A percentile compares a stretch with the other conserved stretches of the same genome.
Evolutionary conservation across 64 coral and sea anemone genomes (phyloP).

Genomic region (Stylophora pistillata): DNA sequence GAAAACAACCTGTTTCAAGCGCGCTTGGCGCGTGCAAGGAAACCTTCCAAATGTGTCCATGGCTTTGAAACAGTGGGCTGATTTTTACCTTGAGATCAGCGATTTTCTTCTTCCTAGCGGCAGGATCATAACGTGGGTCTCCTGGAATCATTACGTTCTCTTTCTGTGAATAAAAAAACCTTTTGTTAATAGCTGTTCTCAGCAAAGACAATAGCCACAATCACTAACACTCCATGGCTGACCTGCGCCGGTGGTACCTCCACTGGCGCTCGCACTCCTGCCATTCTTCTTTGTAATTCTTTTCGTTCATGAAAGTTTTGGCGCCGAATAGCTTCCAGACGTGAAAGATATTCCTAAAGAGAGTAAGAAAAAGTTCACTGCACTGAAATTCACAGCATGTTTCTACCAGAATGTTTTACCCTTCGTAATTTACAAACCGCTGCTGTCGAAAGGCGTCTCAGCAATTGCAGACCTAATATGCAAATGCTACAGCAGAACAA

Average conservation of each 20-base stretch:
- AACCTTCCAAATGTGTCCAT: no score
- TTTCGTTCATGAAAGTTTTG: slow-evolving; percentile 92
- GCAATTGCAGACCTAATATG: no score
- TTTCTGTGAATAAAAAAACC: slow-evolving; percentile 28
- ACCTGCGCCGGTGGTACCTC: slow-evolving; percentile 18
- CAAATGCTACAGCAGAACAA: background rate
- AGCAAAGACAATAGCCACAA: background rate
- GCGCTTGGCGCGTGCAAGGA: no score
- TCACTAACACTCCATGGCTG: background rate
- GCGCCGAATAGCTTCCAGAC: slow-evolving; percentile 87
- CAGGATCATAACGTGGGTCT: slow-evolving; percentile 94
- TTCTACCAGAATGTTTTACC: no score
- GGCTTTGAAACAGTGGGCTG: background rate
- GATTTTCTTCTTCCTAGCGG: slow-evolving; percentile 90
- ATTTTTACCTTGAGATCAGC: slow-evolving; percentile 88
- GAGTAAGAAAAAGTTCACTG: background rate
- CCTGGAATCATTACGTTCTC: slow-evolving; percentile 84
- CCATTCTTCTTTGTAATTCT: slow-evolving; percentile 90
- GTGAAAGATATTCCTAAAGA: slow-evolving; percentile 85
- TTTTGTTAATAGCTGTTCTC: background rate
- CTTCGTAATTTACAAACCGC: no score
- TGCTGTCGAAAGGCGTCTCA: no score
- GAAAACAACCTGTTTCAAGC: no score
- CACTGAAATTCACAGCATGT: background rate
- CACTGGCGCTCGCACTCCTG: slow-evolving; percentile 79